Conservation (phyloP, 1,140 invertebrate species). For the Papilio polytes region DNA sequence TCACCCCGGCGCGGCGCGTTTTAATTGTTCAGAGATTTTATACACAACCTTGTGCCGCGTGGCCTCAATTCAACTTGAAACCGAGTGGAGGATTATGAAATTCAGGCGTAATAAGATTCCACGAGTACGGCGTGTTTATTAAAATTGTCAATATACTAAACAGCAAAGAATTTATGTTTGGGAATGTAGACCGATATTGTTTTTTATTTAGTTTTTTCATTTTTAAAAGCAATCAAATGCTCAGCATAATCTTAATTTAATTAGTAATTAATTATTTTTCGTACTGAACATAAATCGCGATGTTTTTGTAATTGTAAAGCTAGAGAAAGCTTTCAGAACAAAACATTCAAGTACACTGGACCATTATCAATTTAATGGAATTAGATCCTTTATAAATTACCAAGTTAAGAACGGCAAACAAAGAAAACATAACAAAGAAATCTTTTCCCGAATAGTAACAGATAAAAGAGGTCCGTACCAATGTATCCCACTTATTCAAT, state of each 20-base stretch:
- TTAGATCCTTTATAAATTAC: constrained; percentile 12
- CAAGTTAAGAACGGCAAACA: not conserved
- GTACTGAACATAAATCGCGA: too few species aligned
- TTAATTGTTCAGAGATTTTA: constrained; percentile 37
- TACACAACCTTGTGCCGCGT: constrained; percentile 31
- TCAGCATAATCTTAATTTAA: too few species aligned
- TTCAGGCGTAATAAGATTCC: constrained; percentile 32
- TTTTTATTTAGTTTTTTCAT: not conserved
- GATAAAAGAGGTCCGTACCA: constrained; percentile 18
- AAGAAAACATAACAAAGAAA: constrained; percentile 11
- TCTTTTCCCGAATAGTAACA: constrained; percentile 16
- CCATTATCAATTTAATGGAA: not conserved
- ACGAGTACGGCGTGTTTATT: not conserved
- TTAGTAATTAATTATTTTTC: too few species aligned
- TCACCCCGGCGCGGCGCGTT: not conserved
- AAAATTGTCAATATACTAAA: not conserved
- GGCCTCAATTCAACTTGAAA: constrained; percentile 6
- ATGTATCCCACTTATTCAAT: constrained; percentile 36
- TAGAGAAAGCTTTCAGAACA: not conserved
- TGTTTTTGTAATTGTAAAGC: too few species aligned
- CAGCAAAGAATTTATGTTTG: not conserved
- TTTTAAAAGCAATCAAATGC: too few species aligned
- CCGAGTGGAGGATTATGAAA: constrained; percentile 27
- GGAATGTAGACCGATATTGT: not conserved
- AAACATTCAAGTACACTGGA: not conserved